Evolutionary conservation across 2,888 invertebrate genomes (phyloP), one percentile per base, ranked within the genome.

Genomic region (Gnatocerus cornutus): DNA sequence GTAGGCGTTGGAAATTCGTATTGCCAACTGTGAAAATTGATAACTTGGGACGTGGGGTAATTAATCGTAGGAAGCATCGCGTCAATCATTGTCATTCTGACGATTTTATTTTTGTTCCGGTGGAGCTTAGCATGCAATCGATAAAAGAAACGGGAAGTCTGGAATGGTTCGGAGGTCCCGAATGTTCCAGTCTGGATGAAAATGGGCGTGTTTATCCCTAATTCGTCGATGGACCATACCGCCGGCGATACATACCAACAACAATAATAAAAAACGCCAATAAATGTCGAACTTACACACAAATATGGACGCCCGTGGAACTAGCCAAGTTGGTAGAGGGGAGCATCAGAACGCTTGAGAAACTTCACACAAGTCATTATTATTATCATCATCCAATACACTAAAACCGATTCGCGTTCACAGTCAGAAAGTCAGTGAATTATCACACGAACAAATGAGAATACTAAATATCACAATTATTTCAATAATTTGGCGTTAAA

Each of bases 381-480:
- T 74, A 61, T 65, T 43, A 62, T 59, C 16, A 58, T 61, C 21
- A 62, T 62, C 62, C 62, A 62, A 62, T 55, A 46, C 73, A 76
- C 73, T 71, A 68, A 69, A 59, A 68, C 58, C 67, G 58, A 71
- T 67, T 55, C 61, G 55, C 53, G 73, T 77, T 75, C 76, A 78
- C 77, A 75, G 76, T 59, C 43, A 29, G 43, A 59, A 58, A 59
- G 59, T 77, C 73, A 75, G 77, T 80, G 77, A 64, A 78, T 78
- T 80, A 82, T 81, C 81, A 81, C 80, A 80, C 80, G 75, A 80
- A 79, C 78, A 75, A 78, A 78, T 80, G 82, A 83, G 82, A 85
- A 84, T 84, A 84, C 83, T 84, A 82, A 83, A 83, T 84, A 85
- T 85, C 85, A 85, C 85, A 85, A 84, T 84, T 74, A 80, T 83